A percentile compares a stretch with the other conserved stretches of the same genome.
These are phyloP conservation scores for Pachypanchax playfairii DNA, from an alignment of 2,113 vertebrate species.

Conservation along the genomic window DNA sequence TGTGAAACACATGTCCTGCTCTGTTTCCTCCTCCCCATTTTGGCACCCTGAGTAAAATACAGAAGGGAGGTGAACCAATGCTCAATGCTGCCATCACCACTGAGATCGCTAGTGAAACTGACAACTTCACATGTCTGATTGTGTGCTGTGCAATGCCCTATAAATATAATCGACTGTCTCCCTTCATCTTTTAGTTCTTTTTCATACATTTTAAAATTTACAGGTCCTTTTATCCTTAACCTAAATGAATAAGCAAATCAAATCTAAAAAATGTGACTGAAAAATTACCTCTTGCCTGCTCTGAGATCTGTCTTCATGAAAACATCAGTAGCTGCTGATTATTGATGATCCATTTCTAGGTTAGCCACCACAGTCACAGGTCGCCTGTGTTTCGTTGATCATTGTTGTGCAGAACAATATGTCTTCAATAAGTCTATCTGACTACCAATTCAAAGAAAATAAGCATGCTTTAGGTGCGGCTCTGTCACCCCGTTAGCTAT, in stretches of 20 bases:
- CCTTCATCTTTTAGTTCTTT: constrained; percentile 40
- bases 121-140: constrained; percentile 64
- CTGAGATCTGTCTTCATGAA: constrained; percentile 51
- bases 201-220: constrained; percentile 1
- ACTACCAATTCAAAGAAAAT: constrained; percentile 84
- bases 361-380: constrained; percentile 53
- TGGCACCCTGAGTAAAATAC: constrained; percentile 85
- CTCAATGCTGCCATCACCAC: constrained; percentile 56
- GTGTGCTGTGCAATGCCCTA: constrained; percentile 63
- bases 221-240: constrained; percentile 27
- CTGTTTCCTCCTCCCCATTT: constrained; percentile 80
- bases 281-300: constrained; percentile 35
- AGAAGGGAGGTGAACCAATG: constrained; percentile 76
- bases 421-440: constrained; percentile 80
- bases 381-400: constrained; percentile 63
- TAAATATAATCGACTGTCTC: constrained; percentile 53
- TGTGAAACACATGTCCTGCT: constrained; percentile 69
- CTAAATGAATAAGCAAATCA: constrained; percentile 51
- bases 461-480: constrained; percentile 84
- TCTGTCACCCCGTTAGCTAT: constrained; percentile 82
- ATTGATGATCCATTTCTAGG: constrained; percentile 48
- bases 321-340: constrained; percentile 62
- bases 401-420: constrained; percentile 75
- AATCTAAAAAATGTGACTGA: constrained; percentile 61
- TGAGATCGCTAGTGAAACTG: constrained; percentile 58